Conservation (phyloP, 2,888 invertebrate species). For the Toxonevra muliebris region DNA sequence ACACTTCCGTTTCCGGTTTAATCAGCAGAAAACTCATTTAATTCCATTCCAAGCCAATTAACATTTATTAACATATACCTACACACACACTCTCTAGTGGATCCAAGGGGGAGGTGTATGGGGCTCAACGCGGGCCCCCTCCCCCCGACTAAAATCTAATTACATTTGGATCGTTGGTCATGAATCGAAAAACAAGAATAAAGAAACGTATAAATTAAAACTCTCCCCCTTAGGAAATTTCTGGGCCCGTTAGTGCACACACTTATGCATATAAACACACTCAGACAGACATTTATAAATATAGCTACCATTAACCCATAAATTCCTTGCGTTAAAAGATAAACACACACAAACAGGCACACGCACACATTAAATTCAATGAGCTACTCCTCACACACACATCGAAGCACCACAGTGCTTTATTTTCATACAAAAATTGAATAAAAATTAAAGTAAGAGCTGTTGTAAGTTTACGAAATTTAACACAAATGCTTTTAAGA, state of each 20-base stretch:
- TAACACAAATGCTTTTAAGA: too few species aligned
- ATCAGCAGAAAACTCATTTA: conserved; percentile 6
- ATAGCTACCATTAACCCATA: too few species aligned
- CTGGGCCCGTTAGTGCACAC: background rate
- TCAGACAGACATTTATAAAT: conserved; percentile 20
- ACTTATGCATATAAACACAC: conserved; percentile 15
- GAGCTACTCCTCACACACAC: background rate
- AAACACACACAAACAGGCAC: conserved; percentile 18
- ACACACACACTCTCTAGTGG: conserved; percentile 11
- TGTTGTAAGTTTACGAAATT: too few species aligned
- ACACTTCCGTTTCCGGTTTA: conserved; percentile 1
- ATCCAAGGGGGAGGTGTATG: background rate
- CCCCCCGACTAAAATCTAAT: too few species aligned
- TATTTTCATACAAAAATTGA: too few species aligned
- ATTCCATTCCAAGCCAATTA: background rate
- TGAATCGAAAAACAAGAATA: too few species aligned
- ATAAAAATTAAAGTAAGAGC: too few species aligned
- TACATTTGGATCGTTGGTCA: too few species aligned
- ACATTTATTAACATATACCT: conserved; percentile 21
- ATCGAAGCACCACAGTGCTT: too few species aligned
- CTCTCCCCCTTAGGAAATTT: too few species aligned
- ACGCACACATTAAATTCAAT: conserved; percentile 42
- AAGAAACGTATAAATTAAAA: too few species aligned
- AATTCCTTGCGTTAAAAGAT: too few species aligned
- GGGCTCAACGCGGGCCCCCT: background rate